phyloP scores from a whole-genome alignment of 2,888 invertebrate species.

The Mongoloraphidia duomilia region DNA sequence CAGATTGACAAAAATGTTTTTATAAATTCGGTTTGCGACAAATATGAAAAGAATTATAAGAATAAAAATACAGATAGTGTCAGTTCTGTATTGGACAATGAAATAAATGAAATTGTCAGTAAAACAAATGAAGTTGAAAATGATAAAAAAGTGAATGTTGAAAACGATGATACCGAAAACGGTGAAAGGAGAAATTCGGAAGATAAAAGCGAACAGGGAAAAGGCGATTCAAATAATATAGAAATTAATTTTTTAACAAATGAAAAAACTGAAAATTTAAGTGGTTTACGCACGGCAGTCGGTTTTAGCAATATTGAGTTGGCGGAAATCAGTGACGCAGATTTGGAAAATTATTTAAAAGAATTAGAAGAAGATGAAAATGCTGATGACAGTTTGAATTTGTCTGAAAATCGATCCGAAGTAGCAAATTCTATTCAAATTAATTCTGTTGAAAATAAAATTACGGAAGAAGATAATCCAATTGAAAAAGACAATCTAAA shows the following conservation, averaged over 20 bases:
- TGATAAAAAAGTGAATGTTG: conserved; percentile 1
- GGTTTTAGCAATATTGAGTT: conserved; percentile 14
- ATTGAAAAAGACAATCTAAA: not conserved
- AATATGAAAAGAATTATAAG: conserved; percentile 1
- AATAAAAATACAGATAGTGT: conserved; percentile 5
- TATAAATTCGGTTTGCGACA: not conserved
- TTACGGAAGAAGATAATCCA: not conserved
- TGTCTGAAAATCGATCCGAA: too few relatives aligned
- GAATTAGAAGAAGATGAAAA: conserved; percentile 23
- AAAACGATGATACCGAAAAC: conserved; percentile 1
- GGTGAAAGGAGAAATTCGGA: conserved; percentile 1
- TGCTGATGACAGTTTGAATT: not conserved
- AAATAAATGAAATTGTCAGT: not conserved
- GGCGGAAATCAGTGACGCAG: conserved; percentile 25
- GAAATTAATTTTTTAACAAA: conserved; percentile 27
- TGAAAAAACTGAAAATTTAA: conserved; percentile 2
- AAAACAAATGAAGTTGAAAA: not conserved
- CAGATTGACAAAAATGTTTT: conserved; percentile 9
- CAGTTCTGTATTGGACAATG: conserved; percentile 7
- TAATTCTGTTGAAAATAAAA: too few relatives aligned
- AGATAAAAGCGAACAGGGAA: conserved; percentile 7
- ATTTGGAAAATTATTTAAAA: conserved; percentile 25
- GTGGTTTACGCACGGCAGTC: conserved; percentile 4
- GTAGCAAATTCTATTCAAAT: too few relatives aligned
- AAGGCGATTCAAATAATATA: conserved; percentile 2